A percentile compares a stretch with the other conserved stretches of the same genome.
Conservation (phyloP, 2,113 vertebrate species). For the Paraplagusia blochii region DNA sequence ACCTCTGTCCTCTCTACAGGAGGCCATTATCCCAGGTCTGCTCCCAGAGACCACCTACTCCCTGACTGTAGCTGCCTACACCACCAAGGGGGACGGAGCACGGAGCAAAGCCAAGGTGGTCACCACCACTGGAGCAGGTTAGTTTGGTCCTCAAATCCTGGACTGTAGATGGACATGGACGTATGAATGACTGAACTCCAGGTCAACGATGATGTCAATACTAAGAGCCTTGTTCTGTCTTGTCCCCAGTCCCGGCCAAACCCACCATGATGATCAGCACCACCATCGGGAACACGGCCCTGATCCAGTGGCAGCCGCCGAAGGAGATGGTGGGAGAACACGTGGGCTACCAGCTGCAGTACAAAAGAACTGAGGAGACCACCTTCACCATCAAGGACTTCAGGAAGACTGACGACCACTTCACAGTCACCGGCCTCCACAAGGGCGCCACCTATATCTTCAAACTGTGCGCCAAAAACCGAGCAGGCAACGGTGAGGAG, state of each 20-base stretch:
- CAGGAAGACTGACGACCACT: slow-evolving; percentile 86
- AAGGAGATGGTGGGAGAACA: slow-evolving; percentile 92
- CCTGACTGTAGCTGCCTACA: slow-evolving; percentile 89
- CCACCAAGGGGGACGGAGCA: slow-evolving; percentile 91
- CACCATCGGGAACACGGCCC: slow-evolving; percentile 92
- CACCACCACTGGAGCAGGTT: slow-evolving; percentile 91
- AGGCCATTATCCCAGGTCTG: slow-evolving; percentile 84
- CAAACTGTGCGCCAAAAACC: slow-evolving; percentile 87
- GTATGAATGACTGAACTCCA: too few species aligned
- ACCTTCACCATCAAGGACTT: slow-evolving; percentile 85
- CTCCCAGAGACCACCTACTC: slow-evolving; percentile 93
- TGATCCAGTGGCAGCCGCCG: slow-evolving; percentile 97
- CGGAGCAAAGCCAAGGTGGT: slow-evolving; percentile 90
- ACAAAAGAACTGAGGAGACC: slow-evolving; percentile 85
- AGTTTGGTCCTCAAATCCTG: neutral
- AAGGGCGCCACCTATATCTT: slow-evolving; percentile 91
- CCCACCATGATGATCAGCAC: slow-evolving; percentile 97
- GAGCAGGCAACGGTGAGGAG: slow-evolving; percentile 88
- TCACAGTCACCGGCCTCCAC: slow-evolving; percentile 88
- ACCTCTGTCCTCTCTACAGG: slow-evolving; percentile 66
- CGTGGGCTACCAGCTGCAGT: slow-evolving; percentile 89
- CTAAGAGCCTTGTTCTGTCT: neutral
- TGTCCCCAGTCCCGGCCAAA: slow-evolving; percentile 85
- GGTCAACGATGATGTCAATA: too few species aligned
- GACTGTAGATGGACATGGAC: too few species aligned